Base-by-base conservation (phyloP, 2,113 vertebrate genomes). In the Microtus pennsylvanicus region DNA sequence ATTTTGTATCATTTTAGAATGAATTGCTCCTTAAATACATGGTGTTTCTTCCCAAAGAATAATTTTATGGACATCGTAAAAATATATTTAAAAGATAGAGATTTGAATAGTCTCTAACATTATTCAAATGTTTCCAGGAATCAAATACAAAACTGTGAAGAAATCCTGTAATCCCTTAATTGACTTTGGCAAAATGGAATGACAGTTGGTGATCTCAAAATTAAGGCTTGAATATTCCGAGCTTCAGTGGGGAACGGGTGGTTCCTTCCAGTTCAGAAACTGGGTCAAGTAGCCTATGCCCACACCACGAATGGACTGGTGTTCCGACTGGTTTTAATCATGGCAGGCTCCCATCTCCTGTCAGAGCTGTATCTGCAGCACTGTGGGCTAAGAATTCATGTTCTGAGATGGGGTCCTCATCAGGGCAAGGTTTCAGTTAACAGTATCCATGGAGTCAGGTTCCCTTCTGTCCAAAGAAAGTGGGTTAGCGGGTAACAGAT, bases 41-140 rank as follows among this genome's bases (percentile, higher is more conserved):
- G 5, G 8, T 35, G 83, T 96, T 96, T 98, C 97, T 95, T 97
- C 90, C 30, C 52, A 92, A 83, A 96, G 42, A 96, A 94, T 97
- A 91, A 74, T 95, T 96, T 97, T 88, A 0, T 80, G 86, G 42
- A 87, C 96, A 94, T 93, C 95, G 63, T 83, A 93, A 94, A 97
- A 97, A 76, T 90, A 7, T 88, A 96, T 96, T 89, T 90, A 65
- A 96, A 94, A 94, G 93, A 69, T 45, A 96, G 72, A 93, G 38
- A 87, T 96, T 92, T 78, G 58, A 78, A 5, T 76, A 93, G 74
- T 70, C 26, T 90, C 70, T 91, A 91, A 92, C n/a, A 50, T 90
- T 78, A 89, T 94, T 87, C 91, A 94, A 28, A 86, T 86, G 30
- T 95, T 95, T 95, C 77, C 47, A 86, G 77, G 61, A 89, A 96